Evolutionary conservation across 1,140 invertebrate species (phyloP), one percentile per base, ranked within the genome.

Genomic region (Medauroidea extradentata): DNA sequence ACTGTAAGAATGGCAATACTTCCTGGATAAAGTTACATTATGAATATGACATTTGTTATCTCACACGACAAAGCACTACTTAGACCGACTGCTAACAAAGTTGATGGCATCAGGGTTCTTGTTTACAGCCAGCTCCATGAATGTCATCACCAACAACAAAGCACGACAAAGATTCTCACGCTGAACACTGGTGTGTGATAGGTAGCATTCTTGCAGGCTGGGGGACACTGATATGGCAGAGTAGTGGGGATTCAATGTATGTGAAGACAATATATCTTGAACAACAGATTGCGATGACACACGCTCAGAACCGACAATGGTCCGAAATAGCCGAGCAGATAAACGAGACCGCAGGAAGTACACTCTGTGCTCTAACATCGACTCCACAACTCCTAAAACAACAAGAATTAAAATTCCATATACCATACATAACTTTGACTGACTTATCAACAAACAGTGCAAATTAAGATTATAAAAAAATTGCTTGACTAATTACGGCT

Each of bases 101-200:
- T 11, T 34, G 29, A 34, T 34, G 29, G 29, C 29, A 1, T 39
- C 23, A 2, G 41, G 54, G 16, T 46, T 57, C 24, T 48, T 23
- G 19, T 19, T 48, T 9, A 57, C 14, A 18, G 48, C 13, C 25
- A 57, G 54, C 29, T 57, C 54, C 54, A 57, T 44, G 24, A 57
- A 57, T 19, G 54, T 27, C n/a, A 57, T 57, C 0, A 23, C 25
- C 9, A 57, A 18, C 23, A 57, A 23, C 21, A 57, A 23, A 1
- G 19, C 42, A 11, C 19, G 42, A 23, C 54, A 44, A 18, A 57
- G 23, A 19, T n/a, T 57, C 24, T 57, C 54, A 3, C 27, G 25
- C 25, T 48, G 42, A 1, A 48, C 43, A 14, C 19, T 48, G 8
- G 23, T 29, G n/a, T 25, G 18, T 8, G 14, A 24, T n/a, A 44